These are phyloP conservation scores for Zalophus californianus DNA, from an alignment of 2,797 vertebrate genomes.

Conservation along the genomic window DNA sequence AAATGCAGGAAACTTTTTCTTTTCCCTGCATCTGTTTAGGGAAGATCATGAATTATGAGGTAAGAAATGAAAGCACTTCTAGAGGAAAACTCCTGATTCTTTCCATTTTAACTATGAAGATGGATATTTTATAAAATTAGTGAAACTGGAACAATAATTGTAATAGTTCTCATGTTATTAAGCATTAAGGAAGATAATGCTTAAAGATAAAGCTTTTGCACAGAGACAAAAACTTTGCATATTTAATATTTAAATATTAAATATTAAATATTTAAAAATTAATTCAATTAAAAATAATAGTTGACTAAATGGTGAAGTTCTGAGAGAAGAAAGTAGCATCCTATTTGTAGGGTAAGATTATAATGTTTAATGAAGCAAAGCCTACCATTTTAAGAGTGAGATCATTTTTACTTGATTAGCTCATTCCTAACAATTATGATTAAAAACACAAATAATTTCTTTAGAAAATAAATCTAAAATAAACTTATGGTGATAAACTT, in stretches of 20 bases:
- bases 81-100: neutral
- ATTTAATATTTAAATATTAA: neutral
- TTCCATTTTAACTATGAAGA: neutral
- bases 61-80: neutral
- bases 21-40: neutral
- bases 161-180: neutral
- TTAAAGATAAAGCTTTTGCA: neutral
- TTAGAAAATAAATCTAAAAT: conserved; percentile 23
- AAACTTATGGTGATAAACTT: neutral
- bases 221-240: neutral
- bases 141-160: neutral
- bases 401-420: neutral
- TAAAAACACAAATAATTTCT: neutral
- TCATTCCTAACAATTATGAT: neutral
- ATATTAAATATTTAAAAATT: neutral
- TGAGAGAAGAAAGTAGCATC: neutral
- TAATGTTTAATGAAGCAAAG: neutral
- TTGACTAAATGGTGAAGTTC: conserved; percentile 48
- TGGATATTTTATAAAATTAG: conserved; percentile 16
- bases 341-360: neutral
- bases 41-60: neutral
- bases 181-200: neutral
- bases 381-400: neutral
- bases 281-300: conserved; percentile 31
- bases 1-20: neutral